Evolutionary conservation across 2,113 vertebrate genomes (phyloP).

Genomic region (Oceanodroma tethys): DNA sequence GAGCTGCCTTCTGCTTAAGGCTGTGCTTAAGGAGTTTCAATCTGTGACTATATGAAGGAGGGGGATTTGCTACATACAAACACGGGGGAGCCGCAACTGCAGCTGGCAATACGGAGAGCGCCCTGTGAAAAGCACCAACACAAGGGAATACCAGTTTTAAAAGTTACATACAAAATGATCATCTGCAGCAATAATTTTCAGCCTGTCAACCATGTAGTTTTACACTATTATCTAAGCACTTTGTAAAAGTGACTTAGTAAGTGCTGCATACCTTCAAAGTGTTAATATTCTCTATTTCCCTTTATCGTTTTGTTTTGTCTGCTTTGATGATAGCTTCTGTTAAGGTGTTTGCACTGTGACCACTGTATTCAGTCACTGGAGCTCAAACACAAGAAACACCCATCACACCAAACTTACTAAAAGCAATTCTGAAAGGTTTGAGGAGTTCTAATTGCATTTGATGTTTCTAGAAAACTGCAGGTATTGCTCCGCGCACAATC

Average conservation of each 20-base stretch:
- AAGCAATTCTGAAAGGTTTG: neutral
- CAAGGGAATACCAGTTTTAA: neutral
- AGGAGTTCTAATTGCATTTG: neutral
- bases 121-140: slow-evolving; percentile 68
- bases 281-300: neutral
- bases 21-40: slow-evolving; percentile 74
- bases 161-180: neutral
- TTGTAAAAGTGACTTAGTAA: neutral
- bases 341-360: neutral
- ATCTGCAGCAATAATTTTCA: neutral
- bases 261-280: neutral
- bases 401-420: neutral
- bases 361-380: neutral
- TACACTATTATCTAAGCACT: neutral
- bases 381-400: neutral
- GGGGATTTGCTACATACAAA: slow-evolving; percentile 82
- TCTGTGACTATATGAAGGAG: slow-evolving; percentile 77
- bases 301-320: neutral
- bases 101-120: slow-evolving; percentile 82
- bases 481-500: neutral
- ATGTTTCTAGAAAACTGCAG: neutral
- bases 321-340: neutral
- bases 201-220: neutral
- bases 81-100: slow-evolving; percentile 82
- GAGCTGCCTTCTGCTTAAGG: slow-evolving; percentile 73